Evolutionary conservation across 2,113 vertebrate genomes (phyloP).

Genomic region (Rhinoptilus africanus): DNA sequence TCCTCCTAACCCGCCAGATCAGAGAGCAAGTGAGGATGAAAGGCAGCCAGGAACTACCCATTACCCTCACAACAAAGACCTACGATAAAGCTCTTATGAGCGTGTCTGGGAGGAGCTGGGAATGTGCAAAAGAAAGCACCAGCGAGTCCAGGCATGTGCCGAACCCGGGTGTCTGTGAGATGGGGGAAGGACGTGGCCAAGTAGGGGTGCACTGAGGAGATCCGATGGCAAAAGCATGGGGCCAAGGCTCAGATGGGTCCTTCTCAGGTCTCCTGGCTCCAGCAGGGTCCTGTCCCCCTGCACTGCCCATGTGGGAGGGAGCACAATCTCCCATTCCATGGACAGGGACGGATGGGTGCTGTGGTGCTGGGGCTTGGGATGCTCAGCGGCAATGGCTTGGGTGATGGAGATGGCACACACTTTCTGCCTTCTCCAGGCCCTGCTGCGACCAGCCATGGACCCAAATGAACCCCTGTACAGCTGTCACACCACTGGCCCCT

Average conservation of each 20-base stretch:
- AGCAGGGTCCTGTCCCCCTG: background rate
- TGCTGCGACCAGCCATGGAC: background rate
- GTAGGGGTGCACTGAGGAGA: background rate
- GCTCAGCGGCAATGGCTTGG: background rate
- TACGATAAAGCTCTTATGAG: constrained; percentile 65
- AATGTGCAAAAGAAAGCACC: constrained; percentile 46
- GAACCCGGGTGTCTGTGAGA: constrained; percentile 24
- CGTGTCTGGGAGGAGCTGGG: constrained; percentile 60
- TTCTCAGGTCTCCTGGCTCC: background rate
- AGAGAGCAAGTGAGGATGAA: constrained; percentile 57
- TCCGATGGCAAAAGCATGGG: background rate
- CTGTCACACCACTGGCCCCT: background rate
- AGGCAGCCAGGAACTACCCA: constrained; percentile 60
- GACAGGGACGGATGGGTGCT: background rate
- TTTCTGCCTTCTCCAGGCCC: background rate
- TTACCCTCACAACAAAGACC: constrained; percentile 67
- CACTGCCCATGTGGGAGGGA: background rate
- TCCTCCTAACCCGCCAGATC: constrained; percentile 29
- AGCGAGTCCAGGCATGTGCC: constrained; percentile 13
- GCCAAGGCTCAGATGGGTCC: background rate
- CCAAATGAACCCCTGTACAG: background rate
- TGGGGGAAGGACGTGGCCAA: background rate
- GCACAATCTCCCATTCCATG: background rate
- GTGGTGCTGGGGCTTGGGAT: background rate
- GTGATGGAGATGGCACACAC: background rate